Base-by-base conservation (phyloP, 1,140 invertebrate species). In the Dysdera silvatica region DNA sequence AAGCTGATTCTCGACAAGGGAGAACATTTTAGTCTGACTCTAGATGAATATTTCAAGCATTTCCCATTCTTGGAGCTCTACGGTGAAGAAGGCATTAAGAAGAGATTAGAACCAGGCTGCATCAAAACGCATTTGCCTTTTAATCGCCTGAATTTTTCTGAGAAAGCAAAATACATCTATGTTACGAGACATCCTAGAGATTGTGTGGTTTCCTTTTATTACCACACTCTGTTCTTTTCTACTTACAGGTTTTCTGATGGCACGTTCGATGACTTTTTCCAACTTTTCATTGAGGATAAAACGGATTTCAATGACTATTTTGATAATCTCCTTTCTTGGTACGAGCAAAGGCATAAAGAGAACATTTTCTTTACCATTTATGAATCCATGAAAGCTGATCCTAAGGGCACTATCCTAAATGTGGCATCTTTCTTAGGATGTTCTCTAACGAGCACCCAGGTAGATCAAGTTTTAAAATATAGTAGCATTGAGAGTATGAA, bases 281-380 rank as follows among this genome's bases (percentile, higher is more conserved):
- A 76, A 18, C 59, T 74, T 1, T 76, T 77, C 59, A 48, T 71
- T 4, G 40, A 20, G 2, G 75, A 75, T 24, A 54, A 70, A 41
- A 54, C 73, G 6, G 73, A 66, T 47, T 76, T 74, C 45, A 75
- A 75, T 3, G 74, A 76, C 60, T 76, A 76, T 65, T 76, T 77
- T 37, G 73, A 77, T 29, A 74, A 76, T 55, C 65, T 77, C 31
- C 45, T 67, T 2, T 43, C 58, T 7, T 76, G 74, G 74, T 68
- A 75, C 14, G 63, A 67, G 3, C 71, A 76, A 29, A 37, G 71
- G 26, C 57, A 71, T 41, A 51, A 73, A 10, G 55, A 67, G 5
- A 88, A 88, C 72, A 71, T 90, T 41, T 71, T 89, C 0, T 89
- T 88, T 70, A 70, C 89, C 29, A 88, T 87, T 71, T 91, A 90